Percentiles rank a stretch among this genome's conserved stretches.
Evolutionary conservation across 2,113 vertebrate species (phyloP).

Genomic region (Thinocorus orbignyianus): DNA sequence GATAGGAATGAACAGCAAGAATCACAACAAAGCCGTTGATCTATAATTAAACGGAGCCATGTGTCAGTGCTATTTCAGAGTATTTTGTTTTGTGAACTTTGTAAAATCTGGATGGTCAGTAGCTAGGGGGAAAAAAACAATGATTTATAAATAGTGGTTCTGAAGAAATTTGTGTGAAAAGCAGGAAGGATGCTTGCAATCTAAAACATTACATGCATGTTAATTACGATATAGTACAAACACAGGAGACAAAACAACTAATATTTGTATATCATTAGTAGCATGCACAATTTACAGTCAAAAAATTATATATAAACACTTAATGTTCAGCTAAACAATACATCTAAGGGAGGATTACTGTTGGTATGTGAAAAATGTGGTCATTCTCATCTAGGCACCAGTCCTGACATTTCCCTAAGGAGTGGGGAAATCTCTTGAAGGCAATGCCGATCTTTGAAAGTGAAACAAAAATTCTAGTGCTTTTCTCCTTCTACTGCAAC

Average conservation of each 20-base stretch:
- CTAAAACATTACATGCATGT: background rate
- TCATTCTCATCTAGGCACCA: background rate
- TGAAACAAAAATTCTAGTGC: background rate
- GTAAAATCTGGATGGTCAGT: background rate
- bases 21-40: background rate
- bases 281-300: background rate
- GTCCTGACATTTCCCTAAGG: background rate
- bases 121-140: background rate
- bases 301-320: background rate
- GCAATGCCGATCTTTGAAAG: background rate
- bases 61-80: background rate
- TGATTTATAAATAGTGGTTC: background rate
- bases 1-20: background rate
- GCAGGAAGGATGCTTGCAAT: background rate
- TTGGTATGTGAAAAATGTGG: background rate
- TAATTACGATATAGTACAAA: background rate
- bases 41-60: background rate
- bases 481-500: background rate
- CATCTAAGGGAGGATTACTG: background rate
- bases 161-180: background rate
- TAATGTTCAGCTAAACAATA: background rate
- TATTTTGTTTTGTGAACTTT: background rate
- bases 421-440: rapidly evolving
- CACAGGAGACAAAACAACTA: background rate
- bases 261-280: background rate